Conservation (phyloP, 2,113 vertebrate species). For the Lipophrys pholis region DNA sequence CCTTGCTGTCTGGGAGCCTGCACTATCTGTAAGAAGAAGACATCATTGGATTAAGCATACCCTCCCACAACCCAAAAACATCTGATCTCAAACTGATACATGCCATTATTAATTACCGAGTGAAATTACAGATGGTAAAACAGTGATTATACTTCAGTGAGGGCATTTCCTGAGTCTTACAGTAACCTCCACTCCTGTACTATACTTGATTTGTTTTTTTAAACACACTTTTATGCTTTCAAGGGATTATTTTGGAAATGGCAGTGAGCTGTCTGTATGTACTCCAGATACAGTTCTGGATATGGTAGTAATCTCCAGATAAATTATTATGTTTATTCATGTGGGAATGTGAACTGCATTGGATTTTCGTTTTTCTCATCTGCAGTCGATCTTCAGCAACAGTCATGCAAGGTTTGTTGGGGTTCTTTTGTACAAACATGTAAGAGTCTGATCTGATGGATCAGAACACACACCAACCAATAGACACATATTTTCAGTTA, state of each 20-base stretch:
- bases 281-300: neutral
- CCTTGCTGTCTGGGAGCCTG: slow-evolving; percentile 85
- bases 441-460: too few relatives aligned
- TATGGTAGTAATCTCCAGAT: neutral
- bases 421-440: too few relatives aligned
- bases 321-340: neutral
- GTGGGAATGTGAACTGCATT: too few relatives aligned
- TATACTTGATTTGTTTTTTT: slow-evolving; percentile 1
- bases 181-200: slow-evolving; percentile 27
- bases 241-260: slow-evolving; percentile 3
- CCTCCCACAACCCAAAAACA: slow-evolving; percentile 84
- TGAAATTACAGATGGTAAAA: slow-evolving; percentile 87
- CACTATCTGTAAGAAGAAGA: slow-evolving; percentile 79
- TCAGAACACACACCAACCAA: too few relatives aligned
- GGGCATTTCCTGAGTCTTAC: slow-evolving; percentile 41
- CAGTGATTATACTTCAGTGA: slow-evolving; percentile 40
- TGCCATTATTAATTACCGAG: slow-evolving; percentile 90
- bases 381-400: too few relatives aligned
- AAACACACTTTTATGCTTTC: neutral
- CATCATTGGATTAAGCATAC: slow-evolving; percentile 87
- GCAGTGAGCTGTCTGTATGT: neutral
- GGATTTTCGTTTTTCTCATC: too few relatives aligned
- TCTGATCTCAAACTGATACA: slow-evolving; percentile 85
- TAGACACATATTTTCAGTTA: too few relatives aligned
- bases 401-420: too few relatives aligned